Conservation (phyloP, 2,888 invertebrate species). For the Callyntrura guangdongensis region DNA sequence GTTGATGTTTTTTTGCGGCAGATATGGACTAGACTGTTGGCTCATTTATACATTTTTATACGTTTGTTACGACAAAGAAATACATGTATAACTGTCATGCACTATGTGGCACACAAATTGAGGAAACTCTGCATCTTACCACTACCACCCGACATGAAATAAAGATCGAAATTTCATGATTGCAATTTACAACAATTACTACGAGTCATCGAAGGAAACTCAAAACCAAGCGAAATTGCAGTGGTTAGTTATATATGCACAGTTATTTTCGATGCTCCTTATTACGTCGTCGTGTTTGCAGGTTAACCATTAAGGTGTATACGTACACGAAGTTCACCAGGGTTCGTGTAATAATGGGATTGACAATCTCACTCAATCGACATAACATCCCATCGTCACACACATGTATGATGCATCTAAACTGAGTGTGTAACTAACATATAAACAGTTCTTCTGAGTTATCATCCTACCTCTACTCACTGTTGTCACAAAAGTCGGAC, state of each 20-base stretch:
- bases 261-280: not conserved
- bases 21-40: not conserved
- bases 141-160: slow-evolving; percentile 38
- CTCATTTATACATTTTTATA: slow-evolving; percentile 10
- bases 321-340: slow-evolving; percentile 22
- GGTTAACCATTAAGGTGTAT: slow-evolving; percentile 6
- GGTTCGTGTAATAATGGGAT: too few species aligned
- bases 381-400: slow-evolving; percentile 20
- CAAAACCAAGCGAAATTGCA: slow-evolving; percentile 39
- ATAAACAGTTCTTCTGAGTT: not conserved
- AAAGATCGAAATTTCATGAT: slow-evolving; percentile 51
- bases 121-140: slow-evolving; percentile 52
- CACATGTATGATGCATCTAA: not conserved
- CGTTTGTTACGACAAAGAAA: slow-evolving; percentile 46
- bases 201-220: slow-evolving; percentile 19
- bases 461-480: too few species aligned
- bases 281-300: not conserved
- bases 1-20: not conserved
- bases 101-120: slow-evolving; percentile 42
- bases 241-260: not conserved
- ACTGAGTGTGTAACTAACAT: not conserved
- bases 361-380: not conserved
- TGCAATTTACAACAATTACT: not conserved
- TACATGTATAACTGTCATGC: slow-evolving; percentile 49
- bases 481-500: slow-evolving; percentile 24